These are phyloP conservation scores for Drosophila mauritiana DNA, from an alignment of 1,140 invertebrate species.

Conservation along the genomic window DNA sequence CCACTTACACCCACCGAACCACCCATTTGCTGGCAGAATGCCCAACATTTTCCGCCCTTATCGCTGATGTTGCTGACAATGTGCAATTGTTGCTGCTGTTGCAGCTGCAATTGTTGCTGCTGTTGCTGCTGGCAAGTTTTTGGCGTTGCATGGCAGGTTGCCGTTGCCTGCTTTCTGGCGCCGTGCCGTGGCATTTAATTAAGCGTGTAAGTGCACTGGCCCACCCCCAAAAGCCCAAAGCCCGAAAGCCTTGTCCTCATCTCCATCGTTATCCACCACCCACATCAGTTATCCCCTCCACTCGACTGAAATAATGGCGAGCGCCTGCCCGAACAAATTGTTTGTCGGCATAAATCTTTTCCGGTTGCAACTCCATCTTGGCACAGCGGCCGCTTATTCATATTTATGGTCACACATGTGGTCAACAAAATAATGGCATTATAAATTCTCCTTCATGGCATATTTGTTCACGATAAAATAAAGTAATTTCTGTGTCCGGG, in stretches of 20 bases:
- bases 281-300: slow-evolving; percentile 1
- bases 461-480: slow-evolving; percentile 7
- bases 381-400: background rate
- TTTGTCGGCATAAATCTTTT: slow-evolving; percentile 45
- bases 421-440: slow-evolving; percentile 14
- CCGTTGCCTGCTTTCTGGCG: slow-evolving; percentile 63
- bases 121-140: slow-evolving; percentile 33
- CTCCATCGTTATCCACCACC: background rate
- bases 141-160: slow-evolving; percentile 37
- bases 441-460: slow-evolving; percentile 3
- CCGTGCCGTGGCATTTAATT: slow-evolving; percentile 69
- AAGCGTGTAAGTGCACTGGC: slow-evolving; percentile 74
- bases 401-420: slow-evolving; percentile 13
- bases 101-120: slow-evolving; percentile 13
- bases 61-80: slow-evolving; percentile 79
- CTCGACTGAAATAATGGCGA: slow-evolving; percentile 20
- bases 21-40: slow-evolving; percentile 53
- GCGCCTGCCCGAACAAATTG: slow-evolving; percentile 36
- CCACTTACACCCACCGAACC: slow-evolving; percentile 7
- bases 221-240: background rate
- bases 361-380: slow-evolving; percentile 13
- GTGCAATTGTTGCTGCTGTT: slow-evolving; percentile 54
- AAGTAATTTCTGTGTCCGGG: slow-evolving; percentile 1
- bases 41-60: slow-evolving; percentile 63
- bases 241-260: background rate